Evolutionary conservation across 1,140 invertebrate species (phyloP).

Genomic region (Diabrotica virgifera): DNA sequence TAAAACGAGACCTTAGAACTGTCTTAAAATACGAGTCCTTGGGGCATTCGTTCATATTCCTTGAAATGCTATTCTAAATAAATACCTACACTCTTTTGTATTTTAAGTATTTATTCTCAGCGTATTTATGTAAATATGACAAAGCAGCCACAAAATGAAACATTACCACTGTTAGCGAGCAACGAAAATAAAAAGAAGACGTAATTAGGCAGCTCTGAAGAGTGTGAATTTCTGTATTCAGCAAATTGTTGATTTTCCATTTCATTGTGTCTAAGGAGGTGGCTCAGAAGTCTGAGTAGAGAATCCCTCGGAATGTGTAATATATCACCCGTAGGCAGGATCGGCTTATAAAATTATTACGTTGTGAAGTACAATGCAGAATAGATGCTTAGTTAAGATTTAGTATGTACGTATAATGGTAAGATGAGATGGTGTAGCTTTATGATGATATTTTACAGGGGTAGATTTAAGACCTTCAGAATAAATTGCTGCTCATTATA

Average conservation of each 20-base stretch:
- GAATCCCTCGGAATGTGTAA: neutral
- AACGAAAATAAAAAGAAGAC: neutral
- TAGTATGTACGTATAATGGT: neutral
- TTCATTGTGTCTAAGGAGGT: neutral
- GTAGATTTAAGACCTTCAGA: too few relatives aligned
- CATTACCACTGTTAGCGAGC: neutral
- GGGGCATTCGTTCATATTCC: too few relatives aligned
- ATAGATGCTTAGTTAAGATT: neutral
- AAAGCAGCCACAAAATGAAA: too few relatives aligned
- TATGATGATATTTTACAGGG: too few relatives aligned
- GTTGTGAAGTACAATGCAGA: neutral
- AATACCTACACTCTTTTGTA: too few relatives aligned
- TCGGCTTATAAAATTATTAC: neutral
- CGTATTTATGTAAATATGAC: too few relatives aligned
- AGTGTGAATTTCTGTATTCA: neutral
- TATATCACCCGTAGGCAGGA: neutral
- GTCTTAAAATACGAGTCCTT: too few relatives aligned
- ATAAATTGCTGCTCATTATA: too few relatives aligned
- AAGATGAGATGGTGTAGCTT: neutral
- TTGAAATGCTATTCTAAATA: too few relatives aligned
- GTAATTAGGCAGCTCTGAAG: neutral
- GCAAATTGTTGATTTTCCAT: neutral
- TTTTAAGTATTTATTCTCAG: too few relatives aligned
- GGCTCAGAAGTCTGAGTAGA: neutral
- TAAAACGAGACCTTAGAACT: too few relatives aligned